Percentiles rank a stretch among this genome's conserved stretches.
Conservation (phyloP, 92 coral and sea anemone species). For the Phenganax marumi region DNA sequence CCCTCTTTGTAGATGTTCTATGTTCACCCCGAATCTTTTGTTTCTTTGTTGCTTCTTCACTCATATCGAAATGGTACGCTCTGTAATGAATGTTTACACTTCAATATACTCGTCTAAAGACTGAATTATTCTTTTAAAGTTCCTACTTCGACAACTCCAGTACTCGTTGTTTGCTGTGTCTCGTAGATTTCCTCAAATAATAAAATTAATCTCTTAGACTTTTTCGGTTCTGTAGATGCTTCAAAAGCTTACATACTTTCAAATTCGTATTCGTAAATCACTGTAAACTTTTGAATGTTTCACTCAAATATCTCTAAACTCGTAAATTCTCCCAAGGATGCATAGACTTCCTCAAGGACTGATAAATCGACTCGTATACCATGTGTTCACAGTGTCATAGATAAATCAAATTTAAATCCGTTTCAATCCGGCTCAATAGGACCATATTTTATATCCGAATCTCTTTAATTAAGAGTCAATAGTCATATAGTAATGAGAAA, state of each 20-base stretch:
- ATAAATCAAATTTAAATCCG: constrained; percentile 3
- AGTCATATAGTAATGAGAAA: no score
- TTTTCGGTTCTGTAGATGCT: neutral
- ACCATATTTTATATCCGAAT: constrained; percentile 1
- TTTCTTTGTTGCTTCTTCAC: constrained; percentile 29
- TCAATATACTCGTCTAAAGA: neutral
- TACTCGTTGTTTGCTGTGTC: neutral
- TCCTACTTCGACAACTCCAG: neutral
- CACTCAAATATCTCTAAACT: neutral
- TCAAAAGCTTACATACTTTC: no score
- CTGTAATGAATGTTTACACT: constrained; percentile 1
- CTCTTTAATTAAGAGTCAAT: no score
- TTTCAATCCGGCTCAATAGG: constrained; percentile 5
- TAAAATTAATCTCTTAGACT: neutral
- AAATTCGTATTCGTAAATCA: neutral
- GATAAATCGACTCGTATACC: neutral
- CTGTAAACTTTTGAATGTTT: neutral
- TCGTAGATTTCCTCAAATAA: neutral
- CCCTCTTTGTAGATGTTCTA: constrained; percentile 24
- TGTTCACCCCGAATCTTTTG: constrained; percentile 28
- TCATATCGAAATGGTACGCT: constrained; percentile 8
- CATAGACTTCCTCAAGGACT: neutral
- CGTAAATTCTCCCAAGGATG: neutral
- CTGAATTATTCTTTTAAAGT: neutral
- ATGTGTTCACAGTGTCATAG: neutral